Evolutionary conservation across 2,888 invertebrate species (phyloP), one percentile per base, ranked within the genome.

Genomic region (Brenthis hecate): DNA sequence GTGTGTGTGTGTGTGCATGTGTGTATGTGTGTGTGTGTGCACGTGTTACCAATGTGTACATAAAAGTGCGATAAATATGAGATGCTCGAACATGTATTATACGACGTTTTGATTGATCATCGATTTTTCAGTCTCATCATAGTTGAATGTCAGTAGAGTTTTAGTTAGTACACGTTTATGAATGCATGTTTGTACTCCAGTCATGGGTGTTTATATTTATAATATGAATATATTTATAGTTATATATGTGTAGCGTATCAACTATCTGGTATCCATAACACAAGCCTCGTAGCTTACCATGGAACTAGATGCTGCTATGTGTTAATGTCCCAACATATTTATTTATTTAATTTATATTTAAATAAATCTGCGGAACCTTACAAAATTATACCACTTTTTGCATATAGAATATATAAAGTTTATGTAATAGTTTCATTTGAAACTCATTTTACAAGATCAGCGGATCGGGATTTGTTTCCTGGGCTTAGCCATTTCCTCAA

Each of bases 391-490:
- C 8, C 6, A 32, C 56, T 36, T 63, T 58, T 62, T 70, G 73
- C 58, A 60, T 51, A 55, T 50, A 56, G 19, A 57, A 64, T 43
- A 58, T 57, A 43, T 56, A 57, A 66, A 66, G 74, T 57, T 68
- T 73, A 71, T 74, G 65, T 71, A 72, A 70, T 72, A 77, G 71
- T 74, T 73, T 75, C 75, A 75, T 77, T 75, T 74, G 72, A 71
- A 78, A 73, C 69, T 71, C 74, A 63, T 72, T 74, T 61, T 57
- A 72, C 70, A 65, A 69, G 75, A 77, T 78, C 80, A 77, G 75
- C 75, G 66, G 55, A 64, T 65, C 75, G 71, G 74, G 76, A 76
- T 78, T 78, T 80, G 78, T 79, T 77, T 77, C 74, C 70, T 68
- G 75, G 73, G 71, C 77, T 74, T 69, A 73, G 74, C 74, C 74